phyloP scores from a whole-genome alignment of 2,113 vertebrate species.

The Uria lomvia region DNA sequence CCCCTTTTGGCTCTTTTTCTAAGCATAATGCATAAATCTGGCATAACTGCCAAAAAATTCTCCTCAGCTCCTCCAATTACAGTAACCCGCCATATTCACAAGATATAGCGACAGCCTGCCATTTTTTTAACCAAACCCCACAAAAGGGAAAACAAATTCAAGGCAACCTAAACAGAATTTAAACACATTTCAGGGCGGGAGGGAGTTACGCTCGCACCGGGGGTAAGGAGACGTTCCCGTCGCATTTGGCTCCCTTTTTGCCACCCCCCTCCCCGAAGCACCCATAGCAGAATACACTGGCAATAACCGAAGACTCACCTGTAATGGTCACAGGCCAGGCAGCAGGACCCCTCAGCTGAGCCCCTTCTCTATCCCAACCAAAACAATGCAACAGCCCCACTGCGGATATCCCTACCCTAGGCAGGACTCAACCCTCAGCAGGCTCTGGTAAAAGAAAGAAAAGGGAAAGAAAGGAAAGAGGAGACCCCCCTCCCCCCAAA shows the following conservation, averaged over 20 bases:
- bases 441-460: neutral
- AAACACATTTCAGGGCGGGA: neutral
- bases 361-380: conserved; percentile 73
- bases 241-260: neutral
- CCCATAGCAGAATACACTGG: neutral
- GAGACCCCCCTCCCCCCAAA: conserved; percentile 38
- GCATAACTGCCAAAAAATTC: conserved; percentile 63
- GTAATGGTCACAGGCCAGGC: conserved; percentile 86
- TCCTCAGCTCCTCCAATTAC: conserved; percentile 60
- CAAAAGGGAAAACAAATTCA: neutral
- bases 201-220: neutral
- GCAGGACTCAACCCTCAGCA: conserved; percentile 13
- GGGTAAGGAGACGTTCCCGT: neutral
- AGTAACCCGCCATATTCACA: conserved; percentile 80
- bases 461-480: neutral
- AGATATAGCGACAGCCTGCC: conserved; percentile 57
- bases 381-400: conserved; percentile 87
- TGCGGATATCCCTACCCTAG: conserved; percentile 77
- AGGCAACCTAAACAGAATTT: neutral
- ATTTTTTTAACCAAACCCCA: conserved; percentile 50
- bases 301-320: conserved; percentile 80
- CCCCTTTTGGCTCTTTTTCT: conserved; percentile 57
- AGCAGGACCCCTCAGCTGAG: conserved; percentile 69
- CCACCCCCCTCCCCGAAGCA: neutral
- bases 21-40: conserved; percentile 37